These are phyloP conservation scores for Acanthurus leucopareius DNA, from an alignment of 2,797 vertebrate genomes.

Conservation along the genomic window DNA sequence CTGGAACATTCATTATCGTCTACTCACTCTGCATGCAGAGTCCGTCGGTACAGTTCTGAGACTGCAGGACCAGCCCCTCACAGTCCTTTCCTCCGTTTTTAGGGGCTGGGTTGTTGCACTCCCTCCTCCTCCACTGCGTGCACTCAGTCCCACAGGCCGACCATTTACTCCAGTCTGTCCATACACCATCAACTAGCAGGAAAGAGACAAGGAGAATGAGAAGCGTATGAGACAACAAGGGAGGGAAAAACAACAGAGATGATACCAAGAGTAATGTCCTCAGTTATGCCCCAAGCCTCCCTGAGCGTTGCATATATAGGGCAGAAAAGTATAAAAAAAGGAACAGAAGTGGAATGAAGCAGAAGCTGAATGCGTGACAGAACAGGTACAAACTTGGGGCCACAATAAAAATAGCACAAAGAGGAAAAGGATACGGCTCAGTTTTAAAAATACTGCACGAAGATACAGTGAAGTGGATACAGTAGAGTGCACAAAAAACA, in stretches of 20 bases:
- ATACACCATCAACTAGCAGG: constrained; percentile 95
- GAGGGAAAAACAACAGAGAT: neutral
- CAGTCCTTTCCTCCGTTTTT: constrained; percentile 98
- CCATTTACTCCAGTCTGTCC: constrained; percentile 99
- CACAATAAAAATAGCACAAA: neutral
- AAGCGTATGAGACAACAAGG: neutral
- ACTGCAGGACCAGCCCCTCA: constrained; percentile 94
- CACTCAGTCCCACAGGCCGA: constrained; percentile 98
- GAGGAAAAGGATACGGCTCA: neutral
- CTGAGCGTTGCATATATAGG: too few species aligned
- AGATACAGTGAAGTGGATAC: constrained; percentile 52
- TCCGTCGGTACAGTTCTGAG: constrained; percentile 98
- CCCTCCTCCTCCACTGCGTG: constrained; percentile 97
- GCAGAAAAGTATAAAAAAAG: neutral
- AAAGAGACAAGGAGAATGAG: constrained; percentile 70
- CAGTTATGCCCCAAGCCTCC: neutral
- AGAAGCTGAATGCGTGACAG: constrained; percentile 1
- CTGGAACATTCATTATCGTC: constrained; percentile 8
- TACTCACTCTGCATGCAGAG: constrained; percentile 99
- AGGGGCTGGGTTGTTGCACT: constrained; percentile 92
- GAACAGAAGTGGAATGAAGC: neutral
- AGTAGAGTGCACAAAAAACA: neutral
- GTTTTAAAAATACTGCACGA: constrained; percentile 87
- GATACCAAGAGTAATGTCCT: constrained; percentile 10
- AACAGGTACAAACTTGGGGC: neutral